Evolutionary conservation across 2,888 invertebrate genomes (phyloP).

Genomic region (Aphrophora alni): DNA sequence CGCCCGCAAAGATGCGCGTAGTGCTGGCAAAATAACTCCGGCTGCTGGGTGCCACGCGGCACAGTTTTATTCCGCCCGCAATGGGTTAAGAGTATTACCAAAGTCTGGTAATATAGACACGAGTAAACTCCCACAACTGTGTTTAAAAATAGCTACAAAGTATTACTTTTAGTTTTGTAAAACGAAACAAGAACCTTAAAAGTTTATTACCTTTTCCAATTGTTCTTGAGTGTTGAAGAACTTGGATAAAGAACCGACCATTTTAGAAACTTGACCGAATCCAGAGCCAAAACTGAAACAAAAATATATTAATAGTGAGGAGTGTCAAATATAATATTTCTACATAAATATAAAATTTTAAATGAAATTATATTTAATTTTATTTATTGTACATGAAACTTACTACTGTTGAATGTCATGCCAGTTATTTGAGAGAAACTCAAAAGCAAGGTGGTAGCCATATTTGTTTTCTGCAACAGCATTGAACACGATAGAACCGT

Average conservation of each 20-base stretch:
- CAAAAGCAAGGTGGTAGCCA: constrained; percentile 79
- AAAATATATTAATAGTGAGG: neutral
- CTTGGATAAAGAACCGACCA: neutral
- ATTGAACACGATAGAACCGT: constrained; percentile 74
- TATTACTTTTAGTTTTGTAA: too few species aligned
- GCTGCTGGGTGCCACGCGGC: too few species aligned
- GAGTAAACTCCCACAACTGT: too few species aligned
- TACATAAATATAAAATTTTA: too few species aligned
- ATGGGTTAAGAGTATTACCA: too few species aligned
- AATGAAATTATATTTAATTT: neutral
- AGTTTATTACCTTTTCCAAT: constrained; percentile 24
- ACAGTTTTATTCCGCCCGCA: too few species aligned
- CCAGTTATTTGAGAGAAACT: constrained; percentile 79
- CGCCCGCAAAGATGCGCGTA: too few species aligned
- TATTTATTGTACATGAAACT: constrained; percentile 48
- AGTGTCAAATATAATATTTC: too few species aligned
- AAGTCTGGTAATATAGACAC: too few species aligned
- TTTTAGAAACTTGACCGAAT: constrained; percentile 26
- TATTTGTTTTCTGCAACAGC: constrained; percentile 75
- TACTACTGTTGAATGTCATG: constrained; percentile 49
- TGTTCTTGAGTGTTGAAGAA: constrained; percentile 40
- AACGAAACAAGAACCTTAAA: too few species aligned
- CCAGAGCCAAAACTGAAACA: constrained; percentile 31
- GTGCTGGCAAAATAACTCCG: too few species aligned
- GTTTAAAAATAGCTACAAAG: too few species aligned